phyloP scores from a whole-genome alignment of 2,113 vertebrate species.

The Psittacula cyanocephala region DNA sequence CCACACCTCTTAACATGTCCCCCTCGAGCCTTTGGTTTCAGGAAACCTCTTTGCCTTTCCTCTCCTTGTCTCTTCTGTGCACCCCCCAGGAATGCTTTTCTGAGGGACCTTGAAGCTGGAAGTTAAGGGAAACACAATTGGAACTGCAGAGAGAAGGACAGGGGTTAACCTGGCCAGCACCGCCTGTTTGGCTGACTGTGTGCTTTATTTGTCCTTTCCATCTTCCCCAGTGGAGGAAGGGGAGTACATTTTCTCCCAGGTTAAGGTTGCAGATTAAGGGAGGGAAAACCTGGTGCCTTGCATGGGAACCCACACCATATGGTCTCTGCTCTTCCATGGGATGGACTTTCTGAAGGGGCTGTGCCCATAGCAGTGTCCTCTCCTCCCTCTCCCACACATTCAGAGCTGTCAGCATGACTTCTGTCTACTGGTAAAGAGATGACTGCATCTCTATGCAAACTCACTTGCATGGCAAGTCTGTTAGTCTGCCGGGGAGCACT shows the following conservation, averaged over 20 bases:
- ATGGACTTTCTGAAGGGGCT: background rate
- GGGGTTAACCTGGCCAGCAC: background rate
- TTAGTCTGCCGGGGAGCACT: background rate
- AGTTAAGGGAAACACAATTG: background rate
- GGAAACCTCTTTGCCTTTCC: constrained; percentile 33
- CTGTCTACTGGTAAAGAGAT: background rate
- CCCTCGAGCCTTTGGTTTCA: constrained; percentile 46
- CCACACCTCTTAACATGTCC: background rate
- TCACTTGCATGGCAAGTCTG: background rate
- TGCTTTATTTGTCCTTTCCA: background rate
- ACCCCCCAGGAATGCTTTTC: background rate
- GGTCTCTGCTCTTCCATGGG: background rate
- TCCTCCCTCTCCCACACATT: background rate
- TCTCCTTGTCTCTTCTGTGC: background rate
- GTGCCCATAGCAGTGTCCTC: background rate
- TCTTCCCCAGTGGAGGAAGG: background rate
- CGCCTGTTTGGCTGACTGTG: background rate
- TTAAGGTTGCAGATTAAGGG: background rate
- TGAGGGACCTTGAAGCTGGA: background rate
- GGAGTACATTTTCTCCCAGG: background rate
- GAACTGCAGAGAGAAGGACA: background rate
- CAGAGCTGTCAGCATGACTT: background rate
- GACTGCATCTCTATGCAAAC: background rate
- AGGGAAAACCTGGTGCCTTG: background rate
- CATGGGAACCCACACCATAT: fast-evolving